phyloP scores from a whole-genome alignment of 30 jellyfish, hydroid and myxozoan species.

The Cassiopea andromeda region DNA sequence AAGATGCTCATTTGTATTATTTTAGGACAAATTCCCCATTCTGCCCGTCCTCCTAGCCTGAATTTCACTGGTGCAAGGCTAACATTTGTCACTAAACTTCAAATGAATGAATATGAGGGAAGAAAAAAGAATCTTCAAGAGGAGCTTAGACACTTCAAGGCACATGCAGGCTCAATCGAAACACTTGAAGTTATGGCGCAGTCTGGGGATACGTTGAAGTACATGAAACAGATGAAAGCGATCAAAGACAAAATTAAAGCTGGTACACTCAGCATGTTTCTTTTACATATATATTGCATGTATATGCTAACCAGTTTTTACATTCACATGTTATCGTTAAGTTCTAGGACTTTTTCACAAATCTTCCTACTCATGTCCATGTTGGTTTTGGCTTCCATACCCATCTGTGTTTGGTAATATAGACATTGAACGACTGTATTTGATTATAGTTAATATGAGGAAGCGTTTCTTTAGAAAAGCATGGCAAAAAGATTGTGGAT shows the following conservation, averaged over 20 bases:
- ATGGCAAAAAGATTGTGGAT: background rate
- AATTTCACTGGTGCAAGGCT: slow-evolving; percentile 91
- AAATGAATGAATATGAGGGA: slow-evolving; percentile 69
- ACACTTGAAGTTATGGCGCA: slow-evolving; percentile 29
- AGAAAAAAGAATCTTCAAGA: slow-evolving; percentile 74
- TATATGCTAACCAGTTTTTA: too few species aligned
- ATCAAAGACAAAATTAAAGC: slow-evolving; percentile 28
- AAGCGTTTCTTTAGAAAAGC: background rate
- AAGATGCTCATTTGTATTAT: background rate
- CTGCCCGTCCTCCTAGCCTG: slow-evolving; percentile 98
- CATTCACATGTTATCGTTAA: too few species aligned
- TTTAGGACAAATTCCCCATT: slow-evolving; percentile 92
- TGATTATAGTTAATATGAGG: too few species aligned
- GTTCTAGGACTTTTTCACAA: too few species aligned
- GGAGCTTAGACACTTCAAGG: slow-evolving; percentile 71
- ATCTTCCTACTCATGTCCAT: too few species aligned
- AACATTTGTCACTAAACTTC: slow-evolving; percentile 83
- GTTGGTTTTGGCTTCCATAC: too few species aligned
- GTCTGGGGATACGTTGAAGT: slow-evolving; percentile 42
- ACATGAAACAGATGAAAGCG: slow-evolving; percentile 42
- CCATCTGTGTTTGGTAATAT: too few species aligned
- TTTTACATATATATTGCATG: too few species aligned
- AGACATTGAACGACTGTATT: too few species aligned
- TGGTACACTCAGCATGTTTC: slow-evolving; percentile 17
- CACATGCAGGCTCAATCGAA: slow-evolving; percentile 62